Evolutionary conservation across 2,888 invertebrate genomes (phyloP).

Genomic region (Marasmarcha lunaedactyla): DNA sequence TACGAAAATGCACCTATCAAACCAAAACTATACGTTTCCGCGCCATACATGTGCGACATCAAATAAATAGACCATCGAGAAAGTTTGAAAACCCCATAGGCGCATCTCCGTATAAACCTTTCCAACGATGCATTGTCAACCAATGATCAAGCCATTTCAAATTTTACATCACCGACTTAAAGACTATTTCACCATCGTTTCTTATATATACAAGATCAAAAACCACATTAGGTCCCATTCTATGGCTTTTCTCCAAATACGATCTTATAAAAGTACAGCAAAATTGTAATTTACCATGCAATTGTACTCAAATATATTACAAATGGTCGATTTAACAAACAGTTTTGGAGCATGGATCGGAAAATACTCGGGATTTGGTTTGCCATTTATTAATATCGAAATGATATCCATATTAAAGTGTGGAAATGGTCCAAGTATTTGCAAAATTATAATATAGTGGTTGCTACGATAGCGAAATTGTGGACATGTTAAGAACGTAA

Average conservation of each 20-base stretch:
- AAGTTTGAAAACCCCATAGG: constrained; percentile 24
- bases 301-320: constrained; percentile 22
- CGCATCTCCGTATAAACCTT: constrained; percentile 12
- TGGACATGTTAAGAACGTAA: no score
- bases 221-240: constrained; percentile 5
- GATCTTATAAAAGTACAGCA: constrained; percentile 18
- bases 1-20: no score
- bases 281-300: constrained; percentile 17
- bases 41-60: no score
- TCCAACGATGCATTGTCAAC: neutral
- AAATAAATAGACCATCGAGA: no score
- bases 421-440: no score
- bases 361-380: constrained; percentile 10
- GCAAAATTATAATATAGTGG: no score
- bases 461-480: no score
- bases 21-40: no score
- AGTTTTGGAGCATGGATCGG: constrained; percentile 18
- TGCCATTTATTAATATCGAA: no score
- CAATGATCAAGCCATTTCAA: neutral
- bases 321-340: constrained; percentile 30
- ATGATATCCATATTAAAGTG: no score
- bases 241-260: constrained; percentile 25
- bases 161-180: neutral
- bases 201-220: neutral
- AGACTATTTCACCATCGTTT: neutral